Base-by-base conservation (phyloP, 1,140 invertebrate genomes). In the Eumaeus atala region DNA sequence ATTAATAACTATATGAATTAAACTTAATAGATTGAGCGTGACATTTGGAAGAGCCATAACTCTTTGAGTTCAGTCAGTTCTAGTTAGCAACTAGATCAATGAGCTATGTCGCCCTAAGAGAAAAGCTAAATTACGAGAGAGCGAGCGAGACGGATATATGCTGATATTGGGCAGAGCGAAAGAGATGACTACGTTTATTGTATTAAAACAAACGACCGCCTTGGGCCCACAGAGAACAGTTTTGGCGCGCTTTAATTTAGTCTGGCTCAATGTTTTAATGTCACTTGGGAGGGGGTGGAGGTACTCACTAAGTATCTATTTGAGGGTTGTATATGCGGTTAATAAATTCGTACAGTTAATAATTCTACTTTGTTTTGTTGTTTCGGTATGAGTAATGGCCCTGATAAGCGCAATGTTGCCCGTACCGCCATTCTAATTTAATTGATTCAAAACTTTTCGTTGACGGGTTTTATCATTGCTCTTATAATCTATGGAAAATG, bases 151-250 rank as follows among this genome's bases (percentile, higher is more conserved):
- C 56, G 57, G 64, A 18, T 10, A 50, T 62, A 73, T 54, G 36
- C 34, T 16, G 12, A 21, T 69, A 72, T 70, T 69, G 58, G 64
- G 48, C 38, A 51, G 75, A 70, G 72, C 67, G 79, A 84, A 59
- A 63, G 75, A 73, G 81, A 84, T 58, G 61, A 56, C 58, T 62
- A 72, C 51, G 62, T 74, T 80, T 83, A 82, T 82, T 83, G 81
- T 86, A 84, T 86, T 86, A 86, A 86, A 86, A 86, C 74, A 84
- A 86, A 86, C 79, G 83, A 77, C 61, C 74, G 77, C 79, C 83
- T 81, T 83, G 80, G 79, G 83, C 74, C 73, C 71, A 21, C 74
- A 74, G 79, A 75, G 74, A 78, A 77, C 75, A 79, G 75, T 82
- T 85, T 86, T 84, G 77, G 83, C 77, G 74, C 72, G 75, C 73